phyloP scores from a whole-genome alignment of 2,888 invertebrate species.

The Lepetodrilus schrolli region DNA sequence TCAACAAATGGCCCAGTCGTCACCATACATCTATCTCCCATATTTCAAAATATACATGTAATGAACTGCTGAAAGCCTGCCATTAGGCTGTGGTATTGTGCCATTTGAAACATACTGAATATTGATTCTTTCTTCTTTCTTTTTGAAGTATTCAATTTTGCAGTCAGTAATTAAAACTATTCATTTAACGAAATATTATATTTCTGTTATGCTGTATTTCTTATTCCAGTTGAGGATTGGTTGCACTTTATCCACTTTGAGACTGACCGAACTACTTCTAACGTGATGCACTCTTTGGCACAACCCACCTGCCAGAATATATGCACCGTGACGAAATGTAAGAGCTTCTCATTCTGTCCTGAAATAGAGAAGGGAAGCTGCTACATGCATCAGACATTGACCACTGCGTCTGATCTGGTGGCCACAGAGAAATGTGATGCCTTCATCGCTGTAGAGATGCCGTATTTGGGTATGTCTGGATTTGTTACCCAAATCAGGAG shows the following conservation, averaged over 20 bases:
- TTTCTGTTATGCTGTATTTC: background rate
- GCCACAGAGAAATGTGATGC: slow-evolving; percentile 33
- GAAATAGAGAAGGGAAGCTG: slow-evolving; percentile 31
- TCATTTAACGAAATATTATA: no score
- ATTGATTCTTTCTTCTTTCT: no score
- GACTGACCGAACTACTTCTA: background rate
- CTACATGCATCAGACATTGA: background rate
- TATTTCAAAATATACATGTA: no score
- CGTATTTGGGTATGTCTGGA: slow-evolving; percentile 22
- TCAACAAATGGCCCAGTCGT: no score
- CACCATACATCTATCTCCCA: no score
- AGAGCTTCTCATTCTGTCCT: slow-evolving; percentile 38
- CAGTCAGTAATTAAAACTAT: no score
- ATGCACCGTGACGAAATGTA: slow-evolving; percentile 31
- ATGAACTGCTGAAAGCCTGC: no score
- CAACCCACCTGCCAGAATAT: slow-evolving; percentile 30
- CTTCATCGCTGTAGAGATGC: slow-evolving; percentile 22
- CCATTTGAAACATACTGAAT: no score
- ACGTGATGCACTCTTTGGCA: background rate
- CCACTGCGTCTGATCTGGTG: background rate
- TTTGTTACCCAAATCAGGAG: background rate
- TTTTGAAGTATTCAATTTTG: no score
- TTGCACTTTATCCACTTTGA: slow-evolving; percentile 35
- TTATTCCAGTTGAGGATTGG: slow-evolving; percentile 30
- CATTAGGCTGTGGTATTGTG: no score